Percentiles rank a stretch among this genome's conserved stretches.
These are phyloP conservation scores for Cremastinae sp. DNA, from an alignment of 2,888 invertebrate species.

Conservation along the genomic window DNA sequence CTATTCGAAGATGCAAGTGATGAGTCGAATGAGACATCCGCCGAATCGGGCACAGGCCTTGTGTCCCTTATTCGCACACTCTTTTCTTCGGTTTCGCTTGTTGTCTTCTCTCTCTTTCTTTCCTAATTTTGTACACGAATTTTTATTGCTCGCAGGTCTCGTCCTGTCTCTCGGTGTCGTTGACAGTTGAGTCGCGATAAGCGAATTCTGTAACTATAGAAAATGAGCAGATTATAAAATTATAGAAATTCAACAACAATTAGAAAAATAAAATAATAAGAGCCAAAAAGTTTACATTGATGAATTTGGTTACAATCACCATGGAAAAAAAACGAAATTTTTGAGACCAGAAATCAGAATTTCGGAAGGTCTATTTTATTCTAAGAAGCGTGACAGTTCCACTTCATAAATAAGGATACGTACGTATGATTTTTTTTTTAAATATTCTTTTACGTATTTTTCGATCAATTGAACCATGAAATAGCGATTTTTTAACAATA, in stretches of 20 bases:
- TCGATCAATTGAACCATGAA: too few species aligned
- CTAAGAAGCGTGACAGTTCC: too few species aligned
- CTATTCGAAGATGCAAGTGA: slow-evolving; percentile 77
- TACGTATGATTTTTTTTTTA: too few species aligned
- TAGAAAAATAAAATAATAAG: neutral
- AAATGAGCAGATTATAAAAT: neutral
- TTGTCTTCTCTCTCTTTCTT: slow-evolving; percentile 76
- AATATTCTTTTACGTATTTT: too few species aligned
- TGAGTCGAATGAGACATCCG: slow-evolving; percentile 73
- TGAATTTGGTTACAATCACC: too few species aligned
- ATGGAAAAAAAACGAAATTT: too few species aligned
- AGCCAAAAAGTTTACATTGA: too few species aligned
- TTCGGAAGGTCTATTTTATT: too few species aligned
- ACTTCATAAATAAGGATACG: too few species aligned
- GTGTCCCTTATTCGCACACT: slow-evolving; percentile 74
- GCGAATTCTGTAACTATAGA: slow-evolving; percentile 23
- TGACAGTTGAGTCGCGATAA: slow-evolving; percentile 59
- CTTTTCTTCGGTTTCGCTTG: slow-evolving; percentile 75
- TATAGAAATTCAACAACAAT: neutral
- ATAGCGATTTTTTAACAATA: too few species aligned
- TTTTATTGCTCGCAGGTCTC: slow-evolving; percentile 55
- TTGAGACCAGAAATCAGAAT: too few species aligned
- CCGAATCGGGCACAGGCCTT: slow-evolving; percentile 74
- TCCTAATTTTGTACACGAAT: slow-evolving; percentile 69
- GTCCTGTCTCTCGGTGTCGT: slow-evolving; percentile 65